A percentile compares a stretch with the other conserved stretches of the same genome.
Evolutionary conservation across 2,797 vertebrate genomes (phyloP).

Genomic region (Chelon labrosus): DNA sequence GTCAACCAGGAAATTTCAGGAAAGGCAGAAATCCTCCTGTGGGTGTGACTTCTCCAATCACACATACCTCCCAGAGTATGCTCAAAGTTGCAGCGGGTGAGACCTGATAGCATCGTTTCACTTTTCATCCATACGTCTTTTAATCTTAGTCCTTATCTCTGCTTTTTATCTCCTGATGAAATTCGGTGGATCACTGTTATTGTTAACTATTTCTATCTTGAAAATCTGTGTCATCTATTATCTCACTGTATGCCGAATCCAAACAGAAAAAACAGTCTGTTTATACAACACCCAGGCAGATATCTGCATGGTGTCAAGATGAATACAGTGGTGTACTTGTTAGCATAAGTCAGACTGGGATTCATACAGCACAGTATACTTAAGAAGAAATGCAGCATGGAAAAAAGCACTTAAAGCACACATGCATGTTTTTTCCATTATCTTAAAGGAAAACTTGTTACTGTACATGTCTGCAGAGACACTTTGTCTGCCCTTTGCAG

Average conservation of each 20-base stretch:
- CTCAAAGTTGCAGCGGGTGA: constrained; percentile 95
- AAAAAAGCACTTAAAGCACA: constrained; percentile 27
- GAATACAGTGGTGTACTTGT: constrained; percentile 24
- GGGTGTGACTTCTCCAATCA: constrained; percentile 96
- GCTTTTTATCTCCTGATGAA: background rate
- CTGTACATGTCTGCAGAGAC: constrained; percentile 41
- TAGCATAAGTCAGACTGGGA: constrained; percentile 48
- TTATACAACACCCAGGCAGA: constrained; percentile 50
- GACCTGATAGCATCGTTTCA: background rate
- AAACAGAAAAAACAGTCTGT: constrained; percentile 55
- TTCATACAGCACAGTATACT: constrained; percentile 27
- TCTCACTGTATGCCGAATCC: constrained; percentile 33
- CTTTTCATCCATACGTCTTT: background rate
- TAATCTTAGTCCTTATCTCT: background rate
- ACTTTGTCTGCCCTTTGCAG: constrained; percentile 32
- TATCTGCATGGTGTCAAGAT: constrained; percentile 55
- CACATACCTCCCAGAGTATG: constrained; percentile 93
- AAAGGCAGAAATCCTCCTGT: constrained; percentile 94
- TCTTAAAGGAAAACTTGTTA: constrained; percentile 28
- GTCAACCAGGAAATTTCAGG: constrained; percentile 88
- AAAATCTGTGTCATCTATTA: constrained; percentile 47
- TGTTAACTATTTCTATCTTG: constrained; percentile 24
- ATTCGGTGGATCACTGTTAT: background rate
- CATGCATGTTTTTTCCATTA: constrained; percentile 42
- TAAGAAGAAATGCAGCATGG: constrained; percentile 25